Conservation (phyloP, 1,140 invertebrate genomes). For the Rhopalosiphum padi region DNA sequence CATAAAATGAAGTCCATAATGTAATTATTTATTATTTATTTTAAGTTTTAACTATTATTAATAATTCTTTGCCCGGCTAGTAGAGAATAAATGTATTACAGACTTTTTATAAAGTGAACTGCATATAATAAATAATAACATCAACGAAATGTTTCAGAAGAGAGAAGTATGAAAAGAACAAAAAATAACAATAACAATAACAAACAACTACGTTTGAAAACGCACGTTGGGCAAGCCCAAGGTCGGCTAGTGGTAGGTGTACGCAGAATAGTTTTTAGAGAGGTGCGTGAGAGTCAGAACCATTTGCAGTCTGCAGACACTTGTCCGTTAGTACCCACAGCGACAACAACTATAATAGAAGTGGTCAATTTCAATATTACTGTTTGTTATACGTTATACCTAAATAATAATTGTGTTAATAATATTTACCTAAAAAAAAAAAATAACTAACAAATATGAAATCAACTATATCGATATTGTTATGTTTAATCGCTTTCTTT, state of each 20-base stretch:
- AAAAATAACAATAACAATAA: slow-evolving; percentile 30
- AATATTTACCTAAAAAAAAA: not conserved
- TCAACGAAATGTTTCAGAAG: not conserved
- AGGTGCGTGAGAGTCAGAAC: slow-evolving; percentile 1
- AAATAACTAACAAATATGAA: slow-evolving; percentile 1
- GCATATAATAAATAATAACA: not conserved
- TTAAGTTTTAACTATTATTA: not conserved
- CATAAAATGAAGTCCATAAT: not conserved
- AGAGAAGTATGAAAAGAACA: not conserved
- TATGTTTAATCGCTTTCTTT: not conserved
- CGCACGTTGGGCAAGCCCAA: slow-evolving; percentile 25
- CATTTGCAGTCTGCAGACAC: slow-evolving; percentile 17
- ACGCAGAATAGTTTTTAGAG: slow-evolving; percentile 27
- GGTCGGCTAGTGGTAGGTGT: slow-evolving; percentile 22
- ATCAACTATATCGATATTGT: not conserved
- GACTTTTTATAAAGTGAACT: not conserved
- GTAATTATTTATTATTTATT: not conserved
- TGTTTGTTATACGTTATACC: not conserved
- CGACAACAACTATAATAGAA: not conserved
- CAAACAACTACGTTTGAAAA: not conserved
- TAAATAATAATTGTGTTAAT: not conserved
- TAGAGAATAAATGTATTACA: not conserved
- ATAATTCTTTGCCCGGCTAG: not conserved
- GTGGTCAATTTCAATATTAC: not conserved
- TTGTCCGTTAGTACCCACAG: not conserved